Evolutionary conservation across 2,888 invertebrate genomes (phyloP).

Genomic region (Isoperla grammatica): DNA sequence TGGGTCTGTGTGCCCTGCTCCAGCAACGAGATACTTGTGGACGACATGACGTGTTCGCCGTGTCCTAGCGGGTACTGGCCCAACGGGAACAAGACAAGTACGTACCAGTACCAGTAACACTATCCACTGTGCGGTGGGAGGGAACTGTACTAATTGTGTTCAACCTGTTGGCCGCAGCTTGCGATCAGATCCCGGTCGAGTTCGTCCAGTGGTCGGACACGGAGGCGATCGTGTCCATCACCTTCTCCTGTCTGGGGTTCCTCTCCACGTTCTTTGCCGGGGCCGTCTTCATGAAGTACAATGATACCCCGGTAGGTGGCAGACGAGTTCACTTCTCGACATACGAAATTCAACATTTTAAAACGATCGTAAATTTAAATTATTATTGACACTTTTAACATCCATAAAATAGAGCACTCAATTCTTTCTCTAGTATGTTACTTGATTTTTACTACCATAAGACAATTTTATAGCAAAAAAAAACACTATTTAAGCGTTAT

Average conservation of each 20-base stretch:
- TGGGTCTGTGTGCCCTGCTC: conserved; percentile 70
- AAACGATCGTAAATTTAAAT: no score
- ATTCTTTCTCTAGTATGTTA: no score
- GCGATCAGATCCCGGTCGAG: conserved; percentile 55
- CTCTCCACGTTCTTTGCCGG: conserved; percentile 55
- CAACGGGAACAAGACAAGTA: conserved; percentile 56
- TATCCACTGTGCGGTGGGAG: background rate
- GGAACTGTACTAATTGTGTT: background rate
- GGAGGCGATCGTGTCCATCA: conserved; percentile 56
- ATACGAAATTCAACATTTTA: no score
- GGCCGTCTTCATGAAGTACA: conserved; percentile 58
- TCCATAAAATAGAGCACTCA: no score
- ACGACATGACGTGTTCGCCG: conserved; percentile 53
- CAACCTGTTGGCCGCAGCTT: conserved; percentile 43
- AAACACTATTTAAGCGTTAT: no score
- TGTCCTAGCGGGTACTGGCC: conserved; percentile 63
- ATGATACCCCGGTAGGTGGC: conserved; percentile 55
- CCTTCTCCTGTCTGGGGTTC: conserved; percentile 57
- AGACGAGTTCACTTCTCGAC: no score
- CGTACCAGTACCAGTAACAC: no score
- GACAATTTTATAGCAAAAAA: no score
- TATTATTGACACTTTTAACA: no score
- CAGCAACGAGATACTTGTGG: conserved; percentile 53
- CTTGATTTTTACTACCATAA: no score
- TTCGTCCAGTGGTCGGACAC: conserved; percentile 57